A percentile compares a stretch with the other conserved stretches of the same genome.
These are phyloP conservation scores for Salpingus planirostris DNA, from an alignment of 2,888 invertebrate species.

Conservation along the genomic window DNA sequence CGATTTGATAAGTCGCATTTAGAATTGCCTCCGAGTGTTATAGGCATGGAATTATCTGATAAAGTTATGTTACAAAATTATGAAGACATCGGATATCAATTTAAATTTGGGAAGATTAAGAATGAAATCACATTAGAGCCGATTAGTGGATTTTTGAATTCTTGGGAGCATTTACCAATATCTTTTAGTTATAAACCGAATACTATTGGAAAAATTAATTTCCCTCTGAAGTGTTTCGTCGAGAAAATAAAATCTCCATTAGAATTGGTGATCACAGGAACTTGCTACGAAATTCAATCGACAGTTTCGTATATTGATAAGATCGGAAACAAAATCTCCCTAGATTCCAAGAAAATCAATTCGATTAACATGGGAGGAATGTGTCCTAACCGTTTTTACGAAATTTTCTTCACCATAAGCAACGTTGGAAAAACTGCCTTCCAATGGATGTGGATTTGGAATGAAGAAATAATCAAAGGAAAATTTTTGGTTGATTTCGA, in stretches of 20 bases:
- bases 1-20: constrained; percentile 51
- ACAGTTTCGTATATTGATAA: constrained; percentile 40
- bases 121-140: too few relatives aligned
- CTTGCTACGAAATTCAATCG: constrained; percentile 47
- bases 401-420: constrained; percentile 28
- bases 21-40: constrained; percentile 51
- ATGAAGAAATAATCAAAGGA: constrained; percentile 19
- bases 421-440: constrained; percentile 37
- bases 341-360: constrained; percentile 31
- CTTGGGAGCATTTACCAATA: too few relatives aligned
- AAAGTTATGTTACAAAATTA: too few relatives aligned
- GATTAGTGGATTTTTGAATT: too few relatives aligned
- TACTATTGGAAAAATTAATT: constrained; percentile 47
- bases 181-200: constrained; percentile 50
- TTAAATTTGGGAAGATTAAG: too few relatives aligned
- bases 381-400: constrained; percentile 23
- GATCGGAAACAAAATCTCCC: constrained; percentile 21
- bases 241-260: constrained; percentile 46
- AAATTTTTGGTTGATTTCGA: constrained; percentile 5
- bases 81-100: too few relatives aligned
- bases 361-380: constrained; percentile 39
- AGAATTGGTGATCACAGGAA: constrained; percentile 45
- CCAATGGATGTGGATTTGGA: constrained; percentile 35
- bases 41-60: too few relatives aligned
- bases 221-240: constrained; percentile 48